phyloP scores from a whole-genome alignment of 2,888 invertebrate species.

The Ennomos fuscantarius region DNA sequence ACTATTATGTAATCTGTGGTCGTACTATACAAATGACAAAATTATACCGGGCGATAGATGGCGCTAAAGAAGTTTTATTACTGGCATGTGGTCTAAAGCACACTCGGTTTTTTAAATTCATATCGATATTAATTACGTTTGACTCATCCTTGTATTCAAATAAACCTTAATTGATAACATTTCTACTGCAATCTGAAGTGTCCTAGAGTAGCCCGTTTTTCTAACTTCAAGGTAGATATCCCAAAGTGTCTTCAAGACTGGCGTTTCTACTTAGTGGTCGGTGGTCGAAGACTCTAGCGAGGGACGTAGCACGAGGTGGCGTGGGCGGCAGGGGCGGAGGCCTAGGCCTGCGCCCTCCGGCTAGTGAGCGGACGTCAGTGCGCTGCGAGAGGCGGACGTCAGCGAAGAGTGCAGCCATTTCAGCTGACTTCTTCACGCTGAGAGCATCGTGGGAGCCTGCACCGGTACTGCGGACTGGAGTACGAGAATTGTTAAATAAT shows the following conservation, averaged over 20 bases:
- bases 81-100: too few species aligned
- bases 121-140: too few species aligned
- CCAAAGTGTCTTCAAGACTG: conserved; percentile 87
- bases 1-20: too few species aligned
- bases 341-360: conserved; percentile 56
- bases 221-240: conserved; percentile 83
- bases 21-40: too few species aligned
- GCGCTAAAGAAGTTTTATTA: too few species aligned
- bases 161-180: too few species aligned
- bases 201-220: too few species aligned
- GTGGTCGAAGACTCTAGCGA: conserved; percentile 70
- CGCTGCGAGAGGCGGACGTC: conserved; percentile 90
- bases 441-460: conserved; percentile 88
- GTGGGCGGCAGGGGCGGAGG: conserved; percentile 52
- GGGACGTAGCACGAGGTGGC: conserved; percentile 49
- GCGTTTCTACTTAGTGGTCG: conserved; percentile 74
- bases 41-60: too few species aligned
- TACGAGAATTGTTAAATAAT: neutral
- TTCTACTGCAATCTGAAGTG: too few species aligned
- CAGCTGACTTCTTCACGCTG: conserved; percentile 94
- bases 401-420: conserved; percentile 94
- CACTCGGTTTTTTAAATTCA: too few species aligned
- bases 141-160: too few species aligned
- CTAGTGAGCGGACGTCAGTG: conserved; percentile 85
- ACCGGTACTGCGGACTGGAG: conserved; percentile 76